Base-by-base conservation (phyloP, 2,888 invertebrate genomes). In the Aphodius granarius region DNA sequence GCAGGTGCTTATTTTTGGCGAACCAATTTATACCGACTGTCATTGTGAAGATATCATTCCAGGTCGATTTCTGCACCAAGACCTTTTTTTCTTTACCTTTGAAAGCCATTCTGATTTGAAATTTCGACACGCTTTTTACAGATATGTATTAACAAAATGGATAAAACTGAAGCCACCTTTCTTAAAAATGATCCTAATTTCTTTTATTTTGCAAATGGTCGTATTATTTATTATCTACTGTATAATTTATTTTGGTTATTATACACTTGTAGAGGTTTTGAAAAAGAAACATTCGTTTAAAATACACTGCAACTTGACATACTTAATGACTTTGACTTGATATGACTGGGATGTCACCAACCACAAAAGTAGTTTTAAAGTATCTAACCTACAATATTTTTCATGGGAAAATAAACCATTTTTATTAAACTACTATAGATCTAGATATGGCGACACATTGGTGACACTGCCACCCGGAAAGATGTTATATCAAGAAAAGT, bases 11-110 rank as follows among this genome's bases (percentile, higher is more conserved):
- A 66, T 21, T 73, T 73, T 66, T 43, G 66, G 73, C 64, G 19
- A 66, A 66, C 66, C 66, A 73, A 66, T 73, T 73, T 43, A 62
- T 73, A 65, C 22, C 65, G 66, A 43, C 43, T 43, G 43, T 43
- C 43, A 43, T 43, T 43, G 9, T 43, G 43, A 3, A 43, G 43
- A 43, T 43, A 43, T 43, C 43, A 43, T 43, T 43, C 43, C 43
- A 43, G 43, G 6, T 43, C 43, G 9, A 43, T 43, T 43, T 43
- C 43, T 43, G 43, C 43, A 9, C 43, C 43, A 43, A 1, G 43
- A 13, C 13, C 2, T 6, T 43, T 3, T 43, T 43, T 43, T 0
- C 43, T 43, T 13, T 43, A 6, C 43, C 43, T 43, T 43, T 43
- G 43, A 43, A 43, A 43, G 43, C 43, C 43, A 9, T 43, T 3